These are phyloP conservation scores for Pseudorectes ferrugineus DNA, from an alignment of 2,113 vertebrate species.

Conservation along the genomic window DNA sequence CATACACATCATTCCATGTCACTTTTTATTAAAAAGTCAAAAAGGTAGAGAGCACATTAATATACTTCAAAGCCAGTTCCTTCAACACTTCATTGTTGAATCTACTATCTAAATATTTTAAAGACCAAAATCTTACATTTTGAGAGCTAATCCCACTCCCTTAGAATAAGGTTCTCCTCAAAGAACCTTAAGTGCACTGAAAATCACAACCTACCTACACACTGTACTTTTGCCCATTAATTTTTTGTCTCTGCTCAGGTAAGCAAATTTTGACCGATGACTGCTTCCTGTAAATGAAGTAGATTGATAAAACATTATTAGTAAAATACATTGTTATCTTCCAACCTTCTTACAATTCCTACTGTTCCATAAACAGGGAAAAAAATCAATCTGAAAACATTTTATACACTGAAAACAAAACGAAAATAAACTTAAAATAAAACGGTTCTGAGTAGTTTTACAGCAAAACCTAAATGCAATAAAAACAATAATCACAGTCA, in stretches of 20 bases:
- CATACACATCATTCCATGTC: not conserved
- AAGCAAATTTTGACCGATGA: slow-evolving; percentile 28
- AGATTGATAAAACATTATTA: slow-evolving; percentile 39
- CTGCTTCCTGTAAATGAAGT: slow-evolving; percentile 46
- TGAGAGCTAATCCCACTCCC: not conserved
- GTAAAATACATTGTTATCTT: not conserved
- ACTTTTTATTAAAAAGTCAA: not conserved
- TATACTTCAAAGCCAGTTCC: not conserved
- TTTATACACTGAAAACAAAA: not conserved
- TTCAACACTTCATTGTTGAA: not conserved
- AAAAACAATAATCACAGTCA: not conserved
- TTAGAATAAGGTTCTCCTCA: not conserved
- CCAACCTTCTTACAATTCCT: not conserved
- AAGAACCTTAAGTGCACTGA: slow-evolving; percentile 6
- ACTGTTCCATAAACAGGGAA: not conserved
- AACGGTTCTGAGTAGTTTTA: not conserved
- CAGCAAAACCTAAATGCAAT: not conserved
- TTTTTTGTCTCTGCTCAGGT: slow-evolving; percentile 54
- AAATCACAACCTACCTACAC: slow-evolving; percentile 49
- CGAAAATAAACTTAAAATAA: not conserved
- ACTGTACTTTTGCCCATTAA: slow-evolving; percentile 59
- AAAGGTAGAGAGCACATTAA: not conserved
- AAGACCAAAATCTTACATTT: not conserved
- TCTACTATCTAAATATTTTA: not conserved
- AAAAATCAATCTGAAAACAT: not conserved